Percentiles rank a stretch among this genome's conserved stretches.
Evolutionary conservation across 2,888 invertebrate species (phyloP).

Genomic region (Apotomis betuletana): DNA sequence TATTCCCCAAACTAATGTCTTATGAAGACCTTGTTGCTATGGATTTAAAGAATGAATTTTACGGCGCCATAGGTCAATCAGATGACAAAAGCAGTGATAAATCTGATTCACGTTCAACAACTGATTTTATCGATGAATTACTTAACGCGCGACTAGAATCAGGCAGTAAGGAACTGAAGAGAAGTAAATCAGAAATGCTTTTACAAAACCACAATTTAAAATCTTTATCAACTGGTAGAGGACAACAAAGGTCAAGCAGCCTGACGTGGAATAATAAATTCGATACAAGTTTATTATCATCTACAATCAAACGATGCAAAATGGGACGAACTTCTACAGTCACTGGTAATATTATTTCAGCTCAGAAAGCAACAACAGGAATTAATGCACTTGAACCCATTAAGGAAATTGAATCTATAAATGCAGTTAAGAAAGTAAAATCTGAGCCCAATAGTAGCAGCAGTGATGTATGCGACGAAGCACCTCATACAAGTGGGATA

Average conservation of each 20-base stretch:
- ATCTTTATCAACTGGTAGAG: constrained; percentile 78
- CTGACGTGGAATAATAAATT: constrained; percentile 88
- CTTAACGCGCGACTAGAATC: constrained; percentile 79
- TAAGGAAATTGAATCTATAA: constrained; percentile 64
- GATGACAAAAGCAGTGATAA: constrained; percentile 75
- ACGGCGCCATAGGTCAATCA: constrained; percentile 75
- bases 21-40: constrained; percentile 86
- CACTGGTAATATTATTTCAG: constrained; percentile 74
- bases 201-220: constrained; percentile 79
- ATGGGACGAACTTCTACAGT: constrained; percentile 77
- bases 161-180: constrained; percentile 83
- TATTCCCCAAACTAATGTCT: constrained; percentile 88
- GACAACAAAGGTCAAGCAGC: constrained; percentile 87
- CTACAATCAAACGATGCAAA: constrained; percentile 88
- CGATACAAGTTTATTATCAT: constrained; percentile 83
- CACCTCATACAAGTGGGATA: constrained; percentile 74
- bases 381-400: constrained; percentile 68
- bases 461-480: constrained; percentile 65
- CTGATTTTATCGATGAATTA: constrained; percentile 83
- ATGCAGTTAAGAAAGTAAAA: constrained; percentile 68
- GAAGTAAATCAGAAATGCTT: constrained; percentile 86
- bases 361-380: constrained; percentile 62
- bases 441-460: constrained; percentile 58
- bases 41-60: constrained; percentile 86
- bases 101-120: constrained; percentile 77